These are phyloP conservation scores for Cynocephalus volans DNA, from an alignment of 2,113 vertebrate genomes.

Conservation along the genomic window DNA sequence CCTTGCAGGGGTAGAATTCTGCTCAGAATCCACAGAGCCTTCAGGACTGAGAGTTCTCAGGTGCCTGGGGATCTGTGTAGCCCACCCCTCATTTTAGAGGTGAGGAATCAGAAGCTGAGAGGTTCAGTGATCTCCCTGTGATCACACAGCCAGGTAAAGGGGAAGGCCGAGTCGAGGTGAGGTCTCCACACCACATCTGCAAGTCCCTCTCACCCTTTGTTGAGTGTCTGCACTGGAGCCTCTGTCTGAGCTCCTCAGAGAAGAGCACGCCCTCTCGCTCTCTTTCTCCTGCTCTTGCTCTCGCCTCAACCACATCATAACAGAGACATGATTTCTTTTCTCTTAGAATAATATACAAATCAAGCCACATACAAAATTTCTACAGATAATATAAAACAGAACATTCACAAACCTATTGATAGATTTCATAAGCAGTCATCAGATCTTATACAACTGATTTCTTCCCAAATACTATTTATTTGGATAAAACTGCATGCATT, in stretches of 20 bases:
- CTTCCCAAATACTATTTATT: fast-evolving
- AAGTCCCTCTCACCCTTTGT: fast-evolving
- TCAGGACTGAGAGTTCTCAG: neutral
- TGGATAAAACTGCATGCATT: neutral
- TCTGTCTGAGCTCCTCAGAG: fast-evolving
- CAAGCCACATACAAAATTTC: neutral
- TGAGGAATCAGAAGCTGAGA: neutral
- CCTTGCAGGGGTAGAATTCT: fast-evolving
- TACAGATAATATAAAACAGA: fast-evolving
- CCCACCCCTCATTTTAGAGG: neutral
- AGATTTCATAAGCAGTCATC: neutral
- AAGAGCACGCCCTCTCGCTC: fast-evolving
- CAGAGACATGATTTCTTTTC: neutral
- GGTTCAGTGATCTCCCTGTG: fast-evolving
- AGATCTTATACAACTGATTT: neutral
- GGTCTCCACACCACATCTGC: fast-evolving
- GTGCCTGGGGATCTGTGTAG: fast-evolving
- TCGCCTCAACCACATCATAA: fast-evolving
- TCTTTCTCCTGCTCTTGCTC: fast-evolving
- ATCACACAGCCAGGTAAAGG: fast-evolving
- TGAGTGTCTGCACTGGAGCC: fast-evolving
- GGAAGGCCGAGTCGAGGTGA: fast-evolving
- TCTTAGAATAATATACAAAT: neutral
- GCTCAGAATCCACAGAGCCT: neutral
- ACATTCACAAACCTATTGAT: too few relatives aligned